Evolutionary conservation across 2,888 invertebrate species (phyloP).

Genomic region (Coleophora deauratella): DNA sequence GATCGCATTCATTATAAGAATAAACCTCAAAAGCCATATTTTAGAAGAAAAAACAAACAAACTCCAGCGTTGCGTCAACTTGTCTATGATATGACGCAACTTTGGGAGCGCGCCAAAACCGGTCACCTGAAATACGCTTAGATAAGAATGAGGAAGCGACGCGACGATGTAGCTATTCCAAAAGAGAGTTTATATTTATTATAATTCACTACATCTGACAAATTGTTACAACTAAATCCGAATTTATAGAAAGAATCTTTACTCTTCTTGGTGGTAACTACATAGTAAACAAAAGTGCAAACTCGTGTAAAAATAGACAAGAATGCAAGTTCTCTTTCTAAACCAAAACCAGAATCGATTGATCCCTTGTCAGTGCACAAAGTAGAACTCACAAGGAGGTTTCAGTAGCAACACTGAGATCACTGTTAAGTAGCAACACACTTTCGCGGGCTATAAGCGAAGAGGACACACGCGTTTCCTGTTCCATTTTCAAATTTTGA

Average conservation of each 20-base stretch:
- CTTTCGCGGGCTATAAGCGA: conserved; percentile 36
- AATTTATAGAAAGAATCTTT: not conserved
- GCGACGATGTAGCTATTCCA: conserved; percentile 26
- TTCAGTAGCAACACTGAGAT: conserved; percentile 17
- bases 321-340: conserved; percentile 20
- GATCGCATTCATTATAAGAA: not conserved
- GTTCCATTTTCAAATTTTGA: conserved; percentile 24
- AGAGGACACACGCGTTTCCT: conserved; percentile 35
- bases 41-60: conserved; percentile 23
- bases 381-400: conserved; percentile 4
- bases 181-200: not conserved
- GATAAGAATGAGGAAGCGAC: conserved; percentile 42
- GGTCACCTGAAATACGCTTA: conserved; percentile 23
- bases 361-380: conserved; percentile 4
- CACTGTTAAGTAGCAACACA: conserved; percentile 20
- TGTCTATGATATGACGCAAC: conserved; percentile 17
- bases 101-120: conserved; percentile 29
- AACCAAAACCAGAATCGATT: conserved; percentile 21
- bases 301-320: conserved; percentile 4
- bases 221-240: not conserved
- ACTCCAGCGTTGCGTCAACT: conserved; percentile 15
- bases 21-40: not conserved
- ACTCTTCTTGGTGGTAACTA: not conserved
- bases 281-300: not conserved
- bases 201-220: not conserved